A percentile compares a stretch with the other conserved stretches of the same genome.
phyloP scores from a whole-genome alignment of 2,113 vertebrate genomes.

The Ceyx cyanopectus region DNA sequence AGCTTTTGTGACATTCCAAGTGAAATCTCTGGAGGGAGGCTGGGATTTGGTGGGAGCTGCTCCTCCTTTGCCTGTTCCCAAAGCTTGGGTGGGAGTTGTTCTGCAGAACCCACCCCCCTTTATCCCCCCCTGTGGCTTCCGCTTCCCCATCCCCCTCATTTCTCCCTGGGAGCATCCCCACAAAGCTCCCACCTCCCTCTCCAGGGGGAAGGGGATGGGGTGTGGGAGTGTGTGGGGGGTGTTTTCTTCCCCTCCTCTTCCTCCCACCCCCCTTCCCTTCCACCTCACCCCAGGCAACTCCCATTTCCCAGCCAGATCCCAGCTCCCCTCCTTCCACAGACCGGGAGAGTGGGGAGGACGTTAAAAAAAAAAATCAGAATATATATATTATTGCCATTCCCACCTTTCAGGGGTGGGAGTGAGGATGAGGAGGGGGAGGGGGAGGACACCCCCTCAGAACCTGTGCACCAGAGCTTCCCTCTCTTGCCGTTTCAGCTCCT shows the following conservation, averaged over 20 bases:
- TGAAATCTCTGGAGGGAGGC: background rate
- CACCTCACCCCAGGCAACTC: background rate
- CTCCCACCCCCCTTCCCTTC: background rate
- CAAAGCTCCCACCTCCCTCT: background rate
- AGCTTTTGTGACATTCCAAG: background rate
- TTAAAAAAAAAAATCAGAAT: background rate
- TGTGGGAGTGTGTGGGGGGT: no score
- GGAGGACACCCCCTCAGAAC: conserved; percentile 79
- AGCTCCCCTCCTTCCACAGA: background rate
- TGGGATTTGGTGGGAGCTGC: background rate
- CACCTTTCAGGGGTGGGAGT: background rate
- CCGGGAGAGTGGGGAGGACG: background rate
- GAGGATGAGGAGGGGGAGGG: background rate
- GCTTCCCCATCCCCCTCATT: no score
- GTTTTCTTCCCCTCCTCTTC: background rate
- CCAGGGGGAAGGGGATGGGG: background rate
- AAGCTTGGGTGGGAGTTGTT: conserved; percentile 34
- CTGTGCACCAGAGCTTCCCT: conserved; percentile 82
- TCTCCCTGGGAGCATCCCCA: background rate
- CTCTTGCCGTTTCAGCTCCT: conserved; percentile 87
- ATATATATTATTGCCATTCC: conserved; percentile 32
- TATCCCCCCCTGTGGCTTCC: no score
- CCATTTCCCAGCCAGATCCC: rapidly evolving
- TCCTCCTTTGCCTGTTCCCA: background rate
- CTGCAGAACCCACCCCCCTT: background rate